Evolutionary conservation across 2,797 vertebrate genomes (phyloP), one percentile per base, ranked within the genome.

Genomic region (Spinus olivaceus): DNA sequence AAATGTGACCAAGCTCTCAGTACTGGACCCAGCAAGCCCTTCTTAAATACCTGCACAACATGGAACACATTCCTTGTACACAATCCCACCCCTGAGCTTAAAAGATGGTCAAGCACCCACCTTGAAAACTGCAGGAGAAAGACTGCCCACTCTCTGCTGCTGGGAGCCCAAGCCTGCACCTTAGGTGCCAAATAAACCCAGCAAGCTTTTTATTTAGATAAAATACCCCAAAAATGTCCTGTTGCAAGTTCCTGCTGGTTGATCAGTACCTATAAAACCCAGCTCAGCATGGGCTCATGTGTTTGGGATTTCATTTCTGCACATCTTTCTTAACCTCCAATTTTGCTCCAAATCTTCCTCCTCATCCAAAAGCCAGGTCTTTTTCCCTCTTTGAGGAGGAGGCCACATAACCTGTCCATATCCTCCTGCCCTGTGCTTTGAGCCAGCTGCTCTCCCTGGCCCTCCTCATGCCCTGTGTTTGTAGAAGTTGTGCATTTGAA

Each of bases 51-150:
- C 10, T 37, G 37, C 21, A 24, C 5, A 3, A 5, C 15, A 8
- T 33, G 2, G 3, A n/a, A 17, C 65, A 64, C 20, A 1, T 27
- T 46, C 21, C 14, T 17, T 1, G 0, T 32, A 28, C 15, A 25
- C 20, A 39, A 5, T 46, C 35, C 32, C 21, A 39, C 7, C 27
- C 17, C 69, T 44, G 30, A 67, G 33, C 49, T 67, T 41, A 24
- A 10, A 33, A 8, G 1, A 44, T 47, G n/a, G 13, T 8, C 46
- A 71, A 86, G 33, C 24, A 53, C 7, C 19, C 35, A 47, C 14
- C 14, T 61, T 32, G 50, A 50, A 76, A 79, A 33, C 0, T 70
- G 18, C n/a, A 59, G 78, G n/a, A 54, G 7, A 63, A 32, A 41
- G 16, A 46, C 22, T 47, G 35, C 42, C 30, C 14, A 2, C 9